Percentiles rank a stretch among this genome's conserved stretches.
phyloP scores from a whole-genome alignment of 2,113 vertebrate genomes.

The pig (Sus scrofa) region DNA sequence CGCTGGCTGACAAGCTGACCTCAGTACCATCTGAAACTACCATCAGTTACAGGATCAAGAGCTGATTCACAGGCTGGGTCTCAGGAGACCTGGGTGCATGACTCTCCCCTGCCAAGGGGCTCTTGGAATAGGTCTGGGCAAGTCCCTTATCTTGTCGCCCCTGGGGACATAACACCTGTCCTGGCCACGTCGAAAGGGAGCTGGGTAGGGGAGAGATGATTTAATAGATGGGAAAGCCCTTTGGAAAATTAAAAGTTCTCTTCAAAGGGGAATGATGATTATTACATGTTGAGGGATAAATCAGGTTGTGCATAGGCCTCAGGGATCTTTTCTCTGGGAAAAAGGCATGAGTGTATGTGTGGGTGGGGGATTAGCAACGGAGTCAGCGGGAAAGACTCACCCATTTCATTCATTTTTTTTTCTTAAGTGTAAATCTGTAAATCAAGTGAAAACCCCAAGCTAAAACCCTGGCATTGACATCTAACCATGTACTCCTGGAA shows the following conservation, averaged over 20 bases:
- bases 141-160: neutral
- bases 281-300: neutral
- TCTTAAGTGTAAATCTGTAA: neutral
- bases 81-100: neutral
- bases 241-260: neutral
- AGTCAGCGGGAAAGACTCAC: neutral
- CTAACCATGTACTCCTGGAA: neutral
- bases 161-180: neutral
- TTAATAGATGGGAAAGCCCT: neutral
- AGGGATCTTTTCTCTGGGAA: neutral
- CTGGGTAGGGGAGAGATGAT: neutral
- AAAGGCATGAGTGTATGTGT: neutral
- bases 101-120: neutral
- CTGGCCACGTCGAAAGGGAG: slow-evolving; percentile 3
- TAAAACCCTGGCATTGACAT: neutral
- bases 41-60: neutral
- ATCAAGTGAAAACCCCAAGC: neutral
- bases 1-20: neutral
- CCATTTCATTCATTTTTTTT: neutral
- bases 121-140: neutral
- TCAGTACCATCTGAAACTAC: neutral
- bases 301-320: neutral
- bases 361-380: neutral
- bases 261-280: neutral
- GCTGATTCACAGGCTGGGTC: neutral